These are phyloP conservation scores for Torymus tubicola DNA, from an alignment of 2,888 invertebrate genomes.

Conservation along the genomic window DNA sequence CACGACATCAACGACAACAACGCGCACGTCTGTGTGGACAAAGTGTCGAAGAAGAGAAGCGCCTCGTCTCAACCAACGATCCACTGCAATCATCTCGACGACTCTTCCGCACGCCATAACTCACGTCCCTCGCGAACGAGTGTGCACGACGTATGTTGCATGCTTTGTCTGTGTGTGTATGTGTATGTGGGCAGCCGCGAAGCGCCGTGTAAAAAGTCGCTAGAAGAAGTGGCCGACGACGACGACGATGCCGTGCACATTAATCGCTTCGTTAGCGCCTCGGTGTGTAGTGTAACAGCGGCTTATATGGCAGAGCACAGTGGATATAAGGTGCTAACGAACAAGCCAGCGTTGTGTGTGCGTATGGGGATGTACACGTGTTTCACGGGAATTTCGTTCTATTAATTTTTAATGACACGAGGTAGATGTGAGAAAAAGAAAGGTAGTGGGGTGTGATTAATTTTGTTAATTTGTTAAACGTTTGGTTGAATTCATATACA, in stretches of 20 bases:
- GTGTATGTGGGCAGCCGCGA: not conserved
- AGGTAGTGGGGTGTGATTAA: too few relatives aligned
- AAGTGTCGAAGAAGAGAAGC: constrained; percentile 25
- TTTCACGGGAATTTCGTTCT: constrained; percentile 20
- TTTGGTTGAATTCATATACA: too few relatives aligned
- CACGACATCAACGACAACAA: not conserved
- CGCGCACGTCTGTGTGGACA: not conserved
- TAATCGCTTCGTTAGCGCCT: constrained; percentile 66
- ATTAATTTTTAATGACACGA: not conserved
- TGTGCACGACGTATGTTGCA: constrained; percentile 24
- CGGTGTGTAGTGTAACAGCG: not conserved
- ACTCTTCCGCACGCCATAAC: constrained; percentile 60
- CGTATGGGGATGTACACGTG: constrained; percentile 16
- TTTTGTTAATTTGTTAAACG: too few relatives aligned
- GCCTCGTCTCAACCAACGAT: too few relatives aligned
- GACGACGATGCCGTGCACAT: constrained; percentile 61
- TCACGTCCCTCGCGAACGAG: constrained; percentile 52
- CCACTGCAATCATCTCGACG: constrained; percentile 48
- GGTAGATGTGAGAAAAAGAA: too few relatives aligned
- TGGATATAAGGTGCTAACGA: constrained; percentile 25
- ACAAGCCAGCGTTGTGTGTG: not conserved
- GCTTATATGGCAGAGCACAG: not conserved
- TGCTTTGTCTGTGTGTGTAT: constrained; percentile 44
- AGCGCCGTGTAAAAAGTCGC: constrained; percentile 61
- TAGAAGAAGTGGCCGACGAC: constrained; percentile 64